Conservation (phyloP, 2,888 invertebrate genomes). For the Drosophila anceps region DNA sequence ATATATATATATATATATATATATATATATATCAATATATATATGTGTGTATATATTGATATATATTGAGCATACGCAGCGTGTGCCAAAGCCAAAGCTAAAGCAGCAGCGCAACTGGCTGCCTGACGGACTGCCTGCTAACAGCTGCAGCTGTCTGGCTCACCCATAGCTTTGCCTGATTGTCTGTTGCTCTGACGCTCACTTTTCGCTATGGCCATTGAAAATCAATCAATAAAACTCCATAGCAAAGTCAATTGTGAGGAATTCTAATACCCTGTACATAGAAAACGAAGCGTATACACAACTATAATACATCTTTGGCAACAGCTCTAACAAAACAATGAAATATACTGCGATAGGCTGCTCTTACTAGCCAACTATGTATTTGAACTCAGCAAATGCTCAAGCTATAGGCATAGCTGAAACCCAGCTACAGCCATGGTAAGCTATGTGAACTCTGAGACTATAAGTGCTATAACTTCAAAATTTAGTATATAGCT, state of each 20-base stretch:
- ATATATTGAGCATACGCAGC: slow-evolving; percentile 72
- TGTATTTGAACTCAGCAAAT: not conserved
- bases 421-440: not conserved
- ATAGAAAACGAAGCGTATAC: not conserved
- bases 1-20: slow-evolving; percentile 48
- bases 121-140: not conserved
- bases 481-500: not conserved
- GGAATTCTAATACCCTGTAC: slow-evolving; percentile 61
- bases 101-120: not conserved
- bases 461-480: not conserved
- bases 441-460: not conserved
- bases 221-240: slow-evolving; percentile 80
- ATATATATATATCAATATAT: slow-evolving; percentile 51
- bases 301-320: too few relatives aligned
- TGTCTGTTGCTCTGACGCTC: slow-evolving; percentile 56
- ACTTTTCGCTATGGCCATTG: slow-evolving; percentile 63
- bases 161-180: slow-evolving; percentile 42
- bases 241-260: slow-evolving; percentile 73
- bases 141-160: slow-evolving; percentile 22
- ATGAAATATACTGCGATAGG: not conserved
- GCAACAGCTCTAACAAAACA: not conserved
- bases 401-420: not conserved
- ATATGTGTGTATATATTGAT: too few relatives aligned
- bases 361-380: not conserved
- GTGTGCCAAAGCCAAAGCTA: slow-evolving; percentile 48